Base-by-base conservation (phyloP, 2,797 vertebrate genomes). In the Setipinna tenuifilis region DNA sequence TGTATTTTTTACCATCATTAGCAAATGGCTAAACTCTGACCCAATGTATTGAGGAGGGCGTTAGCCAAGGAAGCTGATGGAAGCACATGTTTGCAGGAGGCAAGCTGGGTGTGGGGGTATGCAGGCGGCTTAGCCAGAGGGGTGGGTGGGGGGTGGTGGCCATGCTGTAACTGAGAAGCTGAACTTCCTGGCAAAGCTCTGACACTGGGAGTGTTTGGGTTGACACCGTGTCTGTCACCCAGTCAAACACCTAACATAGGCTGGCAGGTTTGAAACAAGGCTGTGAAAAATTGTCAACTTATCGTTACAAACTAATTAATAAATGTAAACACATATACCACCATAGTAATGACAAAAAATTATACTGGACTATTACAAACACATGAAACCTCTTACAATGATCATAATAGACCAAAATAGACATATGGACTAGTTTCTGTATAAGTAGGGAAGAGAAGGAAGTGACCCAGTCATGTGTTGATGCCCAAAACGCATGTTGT, bases 131-230 rank as follows among this genome's bases (percentile, higher is more conserved):
- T 0, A 41, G 31, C 35, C 31, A 21, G 88, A 41, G 68, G 87
- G 57, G 83, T 85, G 87, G 82, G n/a, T 83, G 82, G 85, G 41
- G 84, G 84, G 35, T 75, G 86, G 87, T 84, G 87, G 89, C 86
- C 62, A 59, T 89, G 83, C 86, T 85, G 91, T 88, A 93, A 93
- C 83, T 68, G 91, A 93, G 92, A 93, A 84, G 86, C 48, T 84
- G 85, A 85, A 82, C 83, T 85, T 88, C 68, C 89, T 71, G 84
- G 71, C 71, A 44, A 78, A 78, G 71, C 17, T 21, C 17, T 21
- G 71, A 44, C 16, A 21, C 31, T 75, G 71, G 71, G 71, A 44
- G 35, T 78, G 71, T 78, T 44, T 78, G 71, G 31, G 35, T 21
- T 78, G 71, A 44, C 71, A 41, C 31, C 71, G 44, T 44, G 71